A percentile compares a stretch with the other conserved stretches of the same genome.
Evolutionary conservation across 1,140 invertebrate genomes (phyloP).

Genomic region (Drosophila nebulosa): DNA sequence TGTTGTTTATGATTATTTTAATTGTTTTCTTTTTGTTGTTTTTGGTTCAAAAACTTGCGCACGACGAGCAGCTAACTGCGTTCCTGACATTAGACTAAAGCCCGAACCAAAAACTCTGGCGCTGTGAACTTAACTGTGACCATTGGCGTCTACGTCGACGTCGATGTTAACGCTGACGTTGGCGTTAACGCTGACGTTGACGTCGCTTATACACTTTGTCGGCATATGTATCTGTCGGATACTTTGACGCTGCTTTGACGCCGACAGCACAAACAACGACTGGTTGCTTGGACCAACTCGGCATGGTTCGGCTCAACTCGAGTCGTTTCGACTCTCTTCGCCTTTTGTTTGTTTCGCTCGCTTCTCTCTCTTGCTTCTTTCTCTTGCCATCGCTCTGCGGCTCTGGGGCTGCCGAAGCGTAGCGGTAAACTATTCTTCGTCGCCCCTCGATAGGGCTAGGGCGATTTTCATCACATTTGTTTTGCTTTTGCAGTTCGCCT

Average conservation of each 20-base stretch:
- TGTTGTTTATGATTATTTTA: conserved; percentile 4
- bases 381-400: conserved; percentile 11
- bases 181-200: background rate
- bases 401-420: conserved; percentile 45
- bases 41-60: conserved; percentile 56
- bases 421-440: conserved; percentile 48
- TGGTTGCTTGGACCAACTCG: conserved; percentile 51
- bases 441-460: conserved; percentile 25
- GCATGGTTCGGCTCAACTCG: background rate
- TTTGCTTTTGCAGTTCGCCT: conserved; percentile 68
- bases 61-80: conserved; percentile 76
- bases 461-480: conserved; percentile 71
- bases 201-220: conserved; percentile 12
- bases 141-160: conserved; percentile 16
- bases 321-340: background rate
- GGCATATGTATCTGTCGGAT: conserved; percentile 36
- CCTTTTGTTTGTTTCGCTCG: background rate
- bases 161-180: background rate
- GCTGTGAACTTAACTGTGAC: conserved; percentile 46
- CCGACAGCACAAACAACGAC: conserved; percentile 43
- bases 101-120: conserved; percentile 51
- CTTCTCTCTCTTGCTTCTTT: background rate
- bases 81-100: conserved; percentile 76
- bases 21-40: conserved; percentile 24
- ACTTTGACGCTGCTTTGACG: conserved; percentile 35